Evolutionary conservation across 2,888 invertebrate genomes (phyloP).

Genomic region (Brachyopa scutellaris): DNA sequence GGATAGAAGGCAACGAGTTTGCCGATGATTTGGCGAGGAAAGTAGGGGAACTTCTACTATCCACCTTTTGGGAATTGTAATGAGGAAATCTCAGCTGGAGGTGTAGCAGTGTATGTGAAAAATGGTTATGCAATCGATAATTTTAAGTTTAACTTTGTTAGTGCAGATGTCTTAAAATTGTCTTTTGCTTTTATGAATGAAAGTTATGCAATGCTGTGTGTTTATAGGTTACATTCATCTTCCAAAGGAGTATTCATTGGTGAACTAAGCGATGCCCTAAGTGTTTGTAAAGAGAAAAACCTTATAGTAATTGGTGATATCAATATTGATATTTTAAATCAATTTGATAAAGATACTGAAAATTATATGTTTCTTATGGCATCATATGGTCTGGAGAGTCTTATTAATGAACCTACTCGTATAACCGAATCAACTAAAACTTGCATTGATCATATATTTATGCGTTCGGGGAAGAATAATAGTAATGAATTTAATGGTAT

Average conservation of each 20-base stretch:
- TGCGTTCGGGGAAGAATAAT: slow-evolving; percentile 7
- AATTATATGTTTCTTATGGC: slow-evolving; percentile 10
- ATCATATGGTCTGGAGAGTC: slow-evolving; percentile 6
- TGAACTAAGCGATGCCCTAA: no score
- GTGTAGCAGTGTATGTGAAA: slow-evolving; percentile 7
- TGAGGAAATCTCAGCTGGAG: background rate
- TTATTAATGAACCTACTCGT: slow-evolving; percentile 2
- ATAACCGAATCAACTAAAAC: background rate
- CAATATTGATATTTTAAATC: background rate
- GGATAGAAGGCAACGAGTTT: no score
- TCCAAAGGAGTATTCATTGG: background rate
- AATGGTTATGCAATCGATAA: background rate
- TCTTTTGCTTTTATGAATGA: background rate
- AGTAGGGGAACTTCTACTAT: no score
- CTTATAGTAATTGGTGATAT: background rate
- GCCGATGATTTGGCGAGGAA: no score
- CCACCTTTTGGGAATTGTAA: background rate
- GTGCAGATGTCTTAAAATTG: slow-evolving; percentile 1
- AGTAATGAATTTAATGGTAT: slow-evolving; percentile 5
- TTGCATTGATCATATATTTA: slow-evolving; percentile 7
- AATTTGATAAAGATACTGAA: slow-evolving; percentile 3
- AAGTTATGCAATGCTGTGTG: background rate
- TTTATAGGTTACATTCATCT: background rate
- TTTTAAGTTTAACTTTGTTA: slow-evolving; percentile 3
- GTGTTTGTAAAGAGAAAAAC: background rate